These are phyloP conservation scores for Galaxea fascicularis DNA, from an alignment of 92 coral and sea anemone species.

Conservation along the genomic window DNA sequence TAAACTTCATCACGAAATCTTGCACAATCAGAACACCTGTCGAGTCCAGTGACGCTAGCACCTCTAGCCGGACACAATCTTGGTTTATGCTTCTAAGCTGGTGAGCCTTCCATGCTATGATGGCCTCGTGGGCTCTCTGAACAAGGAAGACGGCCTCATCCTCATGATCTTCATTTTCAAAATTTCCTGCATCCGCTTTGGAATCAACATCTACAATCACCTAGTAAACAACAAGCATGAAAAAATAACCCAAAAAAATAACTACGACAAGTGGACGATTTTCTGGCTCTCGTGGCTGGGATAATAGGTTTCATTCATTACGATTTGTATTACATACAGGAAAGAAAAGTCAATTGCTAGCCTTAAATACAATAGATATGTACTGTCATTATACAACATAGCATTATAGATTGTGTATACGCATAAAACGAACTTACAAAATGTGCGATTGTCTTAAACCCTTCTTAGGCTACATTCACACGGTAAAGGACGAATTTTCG, in stretches of 20 bases:
- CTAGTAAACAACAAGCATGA: background rate
- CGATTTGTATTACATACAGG: slow-evolving; percentile 8
- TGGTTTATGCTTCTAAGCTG: slow-evolving; percentile 60
- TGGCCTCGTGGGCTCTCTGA: slow-evolving; percentile 42
- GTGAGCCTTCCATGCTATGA: slow-evolving; percentile 59
- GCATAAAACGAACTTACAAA: background rate
- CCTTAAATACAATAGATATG: slow-evolving; percentile 8
- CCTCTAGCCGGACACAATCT: slow-evolving; percentile 52
- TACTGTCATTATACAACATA: slow-evolving; percentile 4
- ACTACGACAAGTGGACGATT: background rate
- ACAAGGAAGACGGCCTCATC: slow-evolving; percentile 48
- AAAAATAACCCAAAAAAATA: slow-evolving; percentile 8
- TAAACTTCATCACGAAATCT: slow-evolving; percentile 22
- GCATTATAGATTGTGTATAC: background rate
- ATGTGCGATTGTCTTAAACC: slow-evolving; percentile 5
- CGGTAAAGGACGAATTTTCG: too few species aligned
- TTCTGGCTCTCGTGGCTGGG: background rate
- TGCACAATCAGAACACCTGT: slow-evolving; percentile 11
- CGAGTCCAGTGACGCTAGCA: slow-evolving; percentile 32
- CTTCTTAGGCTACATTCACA: too few species aligned
- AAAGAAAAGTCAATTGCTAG: slow-evolving; percentile 18
- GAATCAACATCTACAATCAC: slow-evolving; percentile 34
- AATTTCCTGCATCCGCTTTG: slow-evolving; percentile 18
- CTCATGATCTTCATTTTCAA: slow-evolving; percentile 48
- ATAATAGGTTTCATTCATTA: slow-evolving; percentile 10